These are phyloP conservation scores for Napeogenes inachia DNA, from an alignment of 2,888 invertebrate genomes.

Conservation along the genomic window DNA sequence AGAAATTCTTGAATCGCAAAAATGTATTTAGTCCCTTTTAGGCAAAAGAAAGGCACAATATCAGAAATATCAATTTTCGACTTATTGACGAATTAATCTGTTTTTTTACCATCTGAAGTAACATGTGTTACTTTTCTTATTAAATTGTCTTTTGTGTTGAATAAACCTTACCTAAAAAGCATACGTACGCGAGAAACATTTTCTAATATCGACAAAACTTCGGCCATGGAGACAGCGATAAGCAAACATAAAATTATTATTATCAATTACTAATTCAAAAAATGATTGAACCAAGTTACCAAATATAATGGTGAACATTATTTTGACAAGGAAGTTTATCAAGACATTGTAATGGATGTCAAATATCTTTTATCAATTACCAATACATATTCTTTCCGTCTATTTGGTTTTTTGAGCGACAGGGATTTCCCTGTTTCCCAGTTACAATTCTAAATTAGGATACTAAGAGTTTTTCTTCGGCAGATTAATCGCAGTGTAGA, in stretches of 20 bases:
- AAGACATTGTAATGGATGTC: too few species aligned
- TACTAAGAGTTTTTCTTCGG: too few species aligned
- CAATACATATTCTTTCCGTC: too few species aligned
- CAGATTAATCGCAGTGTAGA: too few species aligned
- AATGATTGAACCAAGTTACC: too few species aligned
- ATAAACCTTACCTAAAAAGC: slow-evolving; percentile 4
- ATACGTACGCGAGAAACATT: neutral
- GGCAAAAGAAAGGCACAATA: neutral
- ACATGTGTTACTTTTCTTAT: slow-evolving; percentile 1
- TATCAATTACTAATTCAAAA: neutral
- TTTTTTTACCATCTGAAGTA: neutral
- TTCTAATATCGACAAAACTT: slow-evolving; percentile 3
- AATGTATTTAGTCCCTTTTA: neutral
- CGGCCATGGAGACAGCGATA: neutral
- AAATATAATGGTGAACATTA: too few species aligned
- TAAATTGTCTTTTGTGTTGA: slow-evolving; percentile 6
- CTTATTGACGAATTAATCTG: neutral
- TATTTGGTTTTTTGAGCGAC: too few species aligned
- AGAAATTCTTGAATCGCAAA: too few species aligned
- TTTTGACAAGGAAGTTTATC: too few species aligned
- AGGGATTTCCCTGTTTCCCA: too few species aligned
- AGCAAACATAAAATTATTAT: neutral
- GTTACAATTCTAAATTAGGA: too few species aligned
- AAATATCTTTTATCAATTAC: too few species aligned
- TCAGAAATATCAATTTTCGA: neutral